A percentile compares a stretch with the other conserved stretches of the same genome.
These are phyloP conservation scores for Piezodorus guildinii DNA, from an alignment of 1,140 invertebrate species.

Conservation along the genomic window DNA sequence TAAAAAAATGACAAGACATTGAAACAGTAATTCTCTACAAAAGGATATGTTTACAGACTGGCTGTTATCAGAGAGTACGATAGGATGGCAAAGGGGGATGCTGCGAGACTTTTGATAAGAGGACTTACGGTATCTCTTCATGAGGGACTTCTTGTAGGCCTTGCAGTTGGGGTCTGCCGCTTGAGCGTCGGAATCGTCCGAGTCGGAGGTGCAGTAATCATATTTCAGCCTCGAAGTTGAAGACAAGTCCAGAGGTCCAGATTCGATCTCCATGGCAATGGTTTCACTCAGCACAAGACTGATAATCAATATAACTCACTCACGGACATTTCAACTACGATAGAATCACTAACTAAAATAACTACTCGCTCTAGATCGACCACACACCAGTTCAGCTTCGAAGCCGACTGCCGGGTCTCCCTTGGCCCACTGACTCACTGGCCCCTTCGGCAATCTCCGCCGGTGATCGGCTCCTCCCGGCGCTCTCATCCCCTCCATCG, in stretches of 20 bases:
- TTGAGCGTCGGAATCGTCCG: constrained; percentile 34
- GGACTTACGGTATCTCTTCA: constrained; percentile 41
- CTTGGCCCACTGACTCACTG: constrained; percentile 29
- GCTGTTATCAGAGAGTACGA: neutral
- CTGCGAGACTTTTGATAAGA: neutral
- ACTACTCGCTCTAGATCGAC: constrained; percentile 5
- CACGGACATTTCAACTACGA: too few relatives aligned
- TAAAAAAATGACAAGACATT: too few relatives aligned
- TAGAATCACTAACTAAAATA: too few relatives aligned
- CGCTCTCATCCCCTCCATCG: neutral
- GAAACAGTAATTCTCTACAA: neutral
- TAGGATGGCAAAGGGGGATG: neutral
- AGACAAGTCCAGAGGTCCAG: constrained; percentile 30
- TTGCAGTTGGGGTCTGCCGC: constrained; percentile 31
- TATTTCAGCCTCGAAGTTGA: constrained; percentile 25
- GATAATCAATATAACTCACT: too few relatives aligned
- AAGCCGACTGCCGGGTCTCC: constrained; percentile 21
- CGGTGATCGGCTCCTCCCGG: constrained; percentile 24
- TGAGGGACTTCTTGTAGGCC: constrained; percentile 40
- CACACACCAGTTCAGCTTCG: constrained; percentile 15
- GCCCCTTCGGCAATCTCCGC: constrained; percentile 21
- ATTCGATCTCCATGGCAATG: constrained; percentile 27
- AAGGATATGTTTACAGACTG: neutral
- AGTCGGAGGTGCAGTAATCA: constrained; percentile 32
- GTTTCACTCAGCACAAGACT: neutral